Base-by-base conservation (phyloP, 2,888 invertebrate species). In the Cerastis rubricosa region DNA sequence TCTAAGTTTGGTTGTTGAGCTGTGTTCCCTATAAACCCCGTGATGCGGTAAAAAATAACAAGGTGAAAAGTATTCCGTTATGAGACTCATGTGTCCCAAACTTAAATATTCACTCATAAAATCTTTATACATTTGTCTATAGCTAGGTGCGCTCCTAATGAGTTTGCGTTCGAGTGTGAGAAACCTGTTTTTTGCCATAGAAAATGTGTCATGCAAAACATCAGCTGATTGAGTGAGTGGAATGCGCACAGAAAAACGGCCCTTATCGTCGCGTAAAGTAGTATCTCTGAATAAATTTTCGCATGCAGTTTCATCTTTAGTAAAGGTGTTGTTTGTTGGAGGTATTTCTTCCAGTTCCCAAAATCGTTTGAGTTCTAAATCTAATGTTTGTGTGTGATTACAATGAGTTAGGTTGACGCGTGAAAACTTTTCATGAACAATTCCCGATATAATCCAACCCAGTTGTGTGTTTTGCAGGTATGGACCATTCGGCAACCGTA, bases 301-400 rank as follows among this genome's bases (percentile, higher is more conserved):
- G 59, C 77, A 83, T 61, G 69, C 70, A 29, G 0, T n/a, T 71
- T 82, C 79, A 0, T 75, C 72, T 22, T 72, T 54, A 3, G 71
- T 79, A 1, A 57, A 22, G 35, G 14, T 45, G 8, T 1, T 45
- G 3, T 43, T 0, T 0, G 11, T 59, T 25, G 12, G 0, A 11
- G 29, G 2, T 17, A 76, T 67, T 59, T 76, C 76, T 68, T 81
- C 81, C 0, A 81, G 43, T 43, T 81, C 78, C 78, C 81, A 76
- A 59, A 81, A 78, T 0, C n/a, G 35, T 35, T 35, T 35, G 3
- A 35, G 35, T 9, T 76, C 45, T 0, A n/a, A 4, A 14, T 83
- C 76, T 25, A 74, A 43, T n/a, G 74, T 61, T 51, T 76, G 71
- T 0, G 74, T 73, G 49, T 57, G 29, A 74, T 76, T 80, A 61